Conservation (phyloP, 2,113 vertebrate genomes). For the Ochotona princeps region DNA sequence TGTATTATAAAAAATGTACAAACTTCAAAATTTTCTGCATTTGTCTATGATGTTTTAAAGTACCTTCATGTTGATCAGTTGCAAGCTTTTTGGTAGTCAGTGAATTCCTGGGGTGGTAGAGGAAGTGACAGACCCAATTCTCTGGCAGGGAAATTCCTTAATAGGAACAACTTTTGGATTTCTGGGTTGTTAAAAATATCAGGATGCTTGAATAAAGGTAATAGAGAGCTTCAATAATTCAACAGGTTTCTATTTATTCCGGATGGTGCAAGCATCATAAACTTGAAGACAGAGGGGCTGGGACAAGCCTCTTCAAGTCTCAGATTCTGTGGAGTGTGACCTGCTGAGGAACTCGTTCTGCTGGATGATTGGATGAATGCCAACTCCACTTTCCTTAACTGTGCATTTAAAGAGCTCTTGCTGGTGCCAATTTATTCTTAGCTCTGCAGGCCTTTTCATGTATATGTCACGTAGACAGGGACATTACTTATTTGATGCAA, state of each 20-base stretch:
- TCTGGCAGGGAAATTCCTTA: background rate
- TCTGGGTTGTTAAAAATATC: constrained; percentile 34
- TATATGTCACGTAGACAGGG: constrained; percentile 51
- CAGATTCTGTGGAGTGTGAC: constrained; percentile 29
- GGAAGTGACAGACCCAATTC: background rate
- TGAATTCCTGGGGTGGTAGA: background rate
- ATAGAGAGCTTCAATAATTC: constrained; percentile 38
- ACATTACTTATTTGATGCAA: constrained; percentile 67
- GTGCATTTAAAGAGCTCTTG: constrained; percentile 51
- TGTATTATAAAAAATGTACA: too few species aligned
- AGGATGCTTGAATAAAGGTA: background rate
- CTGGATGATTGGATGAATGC: constrained; percentile 54
- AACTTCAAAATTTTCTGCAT: too few species aligned
- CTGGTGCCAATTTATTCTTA: constrained; percentile 68
- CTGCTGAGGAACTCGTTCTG: background rate
- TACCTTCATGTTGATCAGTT: background rate
- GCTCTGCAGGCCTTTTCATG: constrained; percentile 41
- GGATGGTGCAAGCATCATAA: background rate
- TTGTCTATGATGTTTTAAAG: too few species aligned
- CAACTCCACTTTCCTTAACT: constrained; percentile 63
- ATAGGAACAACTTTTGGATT: constrained; percentile 23
- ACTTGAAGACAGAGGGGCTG: background rate
- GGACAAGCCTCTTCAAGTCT: constrained; percentile 26
- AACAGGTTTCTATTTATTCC: constrained; percentile 43
- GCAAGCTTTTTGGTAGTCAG: background rate